Conservation (phyloP, 2,888 invertebrate species). For the Parthenolecanium corni region DNA sequence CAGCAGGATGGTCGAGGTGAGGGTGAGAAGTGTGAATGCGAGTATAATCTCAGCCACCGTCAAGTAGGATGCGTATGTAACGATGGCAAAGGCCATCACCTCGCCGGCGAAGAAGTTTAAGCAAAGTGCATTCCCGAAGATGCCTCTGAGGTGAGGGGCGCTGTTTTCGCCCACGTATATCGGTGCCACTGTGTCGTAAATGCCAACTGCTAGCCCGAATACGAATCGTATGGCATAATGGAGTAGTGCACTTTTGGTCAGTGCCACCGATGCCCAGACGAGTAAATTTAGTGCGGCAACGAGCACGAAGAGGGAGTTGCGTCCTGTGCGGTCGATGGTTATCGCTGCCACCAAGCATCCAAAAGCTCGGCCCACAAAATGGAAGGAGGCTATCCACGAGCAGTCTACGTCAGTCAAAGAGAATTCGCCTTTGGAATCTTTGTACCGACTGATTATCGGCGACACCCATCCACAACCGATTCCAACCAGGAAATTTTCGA, state of each 20-base stretch:
- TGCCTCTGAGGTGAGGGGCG: conserved; percentile 31
- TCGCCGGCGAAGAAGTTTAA: conserved; percentile 33
- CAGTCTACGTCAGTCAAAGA: not conserved
- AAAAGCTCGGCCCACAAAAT: not conserved
- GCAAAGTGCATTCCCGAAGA: conserved; percentile 31
- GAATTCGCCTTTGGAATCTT: not conserved
- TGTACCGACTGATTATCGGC: not conserved
- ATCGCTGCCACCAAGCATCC: not conserved
- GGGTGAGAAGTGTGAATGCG: conserved; percentile 25
- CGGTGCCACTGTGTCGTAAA: conserved; percentile 32
- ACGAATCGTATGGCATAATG: conserved; percentile 31
- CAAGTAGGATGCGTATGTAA: conserved; percentile 31
- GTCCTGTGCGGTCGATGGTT: not conserved
- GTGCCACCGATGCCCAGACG: not conserved
- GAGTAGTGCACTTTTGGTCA: conserved; percentile 2
- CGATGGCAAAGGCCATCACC: conserved; percentile 31
- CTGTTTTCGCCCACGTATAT: conserved; percentile 33
- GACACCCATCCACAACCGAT: not conserved
- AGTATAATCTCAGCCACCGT: conserved; percentile 30
- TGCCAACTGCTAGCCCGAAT: conserved; percentile 33
- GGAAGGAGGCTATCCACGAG: conserved; percentile 5
- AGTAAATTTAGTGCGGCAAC: not conserved
- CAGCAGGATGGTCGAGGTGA: conserved; percentile 30
- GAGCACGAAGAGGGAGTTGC: not conserved
- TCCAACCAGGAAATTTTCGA: not conserved